These are phyloP conservation scores for Galeopterus variegatus DNA, from an alignment of 2,113 vertebrate species.

Conservation along the genomic window DNA sequence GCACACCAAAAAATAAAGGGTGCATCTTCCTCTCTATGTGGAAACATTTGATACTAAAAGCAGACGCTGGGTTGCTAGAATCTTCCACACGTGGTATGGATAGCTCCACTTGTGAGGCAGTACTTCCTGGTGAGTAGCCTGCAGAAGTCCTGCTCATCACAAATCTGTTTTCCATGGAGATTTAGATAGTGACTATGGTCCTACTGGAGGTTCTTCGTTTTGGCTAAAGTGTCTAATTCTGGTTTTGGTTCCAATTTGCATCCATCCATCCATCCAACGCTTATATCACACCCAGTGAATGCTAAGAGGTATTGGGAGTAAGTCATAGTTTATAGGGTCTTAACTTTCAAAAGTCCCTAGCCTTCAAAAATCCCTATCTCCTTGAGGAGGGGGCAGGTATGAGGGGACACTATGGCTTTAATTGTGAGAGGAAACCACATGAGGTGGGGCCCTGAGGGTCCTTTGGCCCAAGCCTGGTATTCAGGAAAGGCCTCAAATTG, in stretches of 20 bases:
- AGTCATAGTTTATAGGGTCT: not conserved
- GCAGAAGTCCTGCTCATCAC: not conserved
- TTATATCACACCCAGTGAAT: not conserved
- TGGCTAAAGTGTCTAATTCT: not conserved
- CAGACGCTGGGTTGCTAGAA: not conserved
- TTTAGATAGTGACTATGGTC: not conserved
- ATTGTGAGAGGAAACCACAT: not conserved
- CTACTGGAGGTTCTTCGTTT: not conserved
- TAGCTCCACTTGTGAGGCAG: not conserved
- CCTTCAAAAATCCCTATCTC: not conserved
- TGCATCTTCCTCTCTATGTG: not conserved
- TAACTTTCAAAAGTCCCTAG: not conserved
- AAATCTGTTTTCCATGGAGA: not conserved
- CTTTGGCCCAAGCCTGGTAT: not conserved
- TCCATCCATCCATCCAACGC: not conserved
- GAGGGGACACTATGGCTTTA: not conserved
- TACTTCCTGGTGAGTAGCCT: not conserved
- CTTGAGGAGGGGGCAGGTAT: not conserved
- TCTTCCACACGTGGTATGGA: not conserved
- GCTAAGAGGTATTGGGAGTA: not conserved
- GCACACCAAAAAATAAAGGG: not conserved
- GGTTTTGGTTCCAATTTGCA: not conserved
- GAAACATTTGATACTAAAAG: constrained; percentile 6
- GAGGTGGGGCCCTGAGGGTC: not conserved
- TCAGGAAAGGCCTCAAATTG: not conserved